A percentile compares a stretch with the other conserved stretches of the same genome.
Conservation (phyloP, 2,888 invertebrate genomes). For the Geotrupes spiniger region DNA sequence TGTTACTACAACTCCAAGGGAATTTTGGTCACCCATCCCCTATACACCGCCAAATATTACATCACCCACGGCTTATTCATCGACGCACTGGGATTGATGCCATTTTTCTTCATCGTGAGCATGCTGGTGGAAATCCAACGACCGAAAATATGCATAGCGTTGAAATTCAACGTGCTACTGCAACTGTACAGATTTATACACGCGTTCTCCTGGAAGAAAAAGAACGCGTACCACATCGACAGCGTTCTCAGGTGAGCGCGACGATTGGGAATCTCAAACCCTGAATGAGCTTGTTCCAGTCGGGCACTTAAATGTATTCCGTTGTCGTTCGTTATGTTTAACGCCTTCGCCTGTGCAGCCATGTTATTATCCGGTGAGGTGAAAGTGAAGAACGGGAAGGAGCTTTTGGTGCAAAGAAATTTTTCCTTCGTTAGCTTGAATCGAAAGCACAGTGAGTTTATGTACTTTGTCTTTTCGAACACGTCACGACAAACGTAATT, state of each 20-base stretch:
- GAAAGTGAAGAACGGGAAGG: not conserved
- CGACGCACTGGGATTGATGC: conserved; percentile 10
- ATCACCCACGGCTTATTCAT: conserved; percentile 11
- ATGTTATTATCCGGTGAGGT: conserved; percentile 12
- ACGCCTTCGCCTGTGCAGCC: conserved; percentile 4
- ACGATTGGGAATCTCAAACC: not conserved
- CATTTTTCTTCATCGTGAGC: conserved; percentile 7
- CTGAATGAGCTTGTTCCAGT: conserved; percentile 10
- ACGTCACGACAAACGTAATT: too few relatives aligned
- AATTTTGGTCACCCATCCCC: conserved; percentile 18
- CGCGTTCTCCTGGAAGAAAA: conserved; percentile 24
- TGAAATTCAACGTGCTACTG: conserved; percentile 25
- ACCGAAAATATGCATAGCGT: not conserved
- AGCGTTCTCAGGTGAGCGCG: conserved; percentile 22
- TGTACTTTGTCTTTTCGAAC: too few relatives aligned
- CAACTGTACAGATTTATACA: conserved; percentile 30
- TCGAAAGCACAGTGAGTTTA: not conserved
- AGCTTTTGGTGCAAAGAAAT: not conserved
- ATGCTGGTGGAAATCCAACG: not conserved
- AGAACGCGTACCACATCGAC: conserved; percentile 21
- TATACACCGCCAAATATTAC: conserved; percentile 15
- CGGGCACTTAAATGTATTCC: conserved; percentile 14
- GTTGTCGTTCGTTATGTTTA: conserved; percentile 10
- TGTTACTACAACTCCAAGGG: conserved; percentile 18
- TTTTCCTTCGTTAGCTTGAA: conserved; percentile 10